Evolutionary conservation across 1,140 invertebrate species (phyloP), one percentile per base, ranked within the genome.

Genomic region (Thaumatotibia leucotreta): DNA sequence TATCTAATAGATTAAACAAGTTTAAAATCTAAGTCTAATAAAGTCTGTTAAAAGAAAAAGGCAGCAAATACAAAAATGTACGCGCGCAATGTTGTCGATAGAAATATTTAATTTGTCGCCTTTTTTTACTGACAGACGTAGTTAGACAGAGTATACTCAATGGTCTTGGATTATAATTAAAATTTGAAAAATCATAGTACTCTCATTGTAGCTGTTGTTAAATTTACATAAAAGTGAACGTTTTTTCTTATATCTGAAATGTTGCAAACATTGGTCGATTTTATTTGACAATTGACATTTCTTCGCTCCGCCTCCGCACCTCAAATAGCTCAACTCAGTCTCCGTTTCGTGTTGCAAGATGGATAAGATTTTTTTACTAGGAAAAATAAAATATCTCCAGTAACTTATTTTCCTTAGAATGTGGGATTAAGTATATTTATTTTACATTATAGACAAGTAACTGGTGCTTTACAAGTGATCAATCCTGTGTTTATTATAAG

Each of bases 291-390:
- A 29, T 58, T 58, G 0, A 11, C 20, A 24, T 6, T 58, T n/a
- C 52, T 58, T 24, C 23, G 23, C 52, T 27, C 50, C 23, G 20
- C 50, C 52, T 14, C 52, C 24, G 27, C 52, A 58, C 52, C 52
- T 58, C 24, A 27, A 4, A n/a, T 39, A 11, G 10, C 31, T 32
- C 49, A 11, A 11, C 23, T n/a, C 24, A 22, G 50, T 52, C 10
- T 54, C 14, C 4, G 24, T 31, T 20, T 58, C 50, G 50, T 27
- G 24, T 27, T 58, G 52, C 23, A 27, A 31, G n/a, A n/a, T n/a
- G n/a, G n/a, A n/a, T n/a, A n/a, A n/a, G 52, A 58, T 58, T 58
- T 5, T 24, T 58, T 27, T 58, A 58, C 52, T n/a, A 4, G 52
- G 52, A 58, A 31, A 52, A 58, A 58, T 11, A 58, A n/a, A 29